Conservation (phyloP, 2,797 vertebrate genomes). For the Schizopygopsis malacanthus region DNA sequence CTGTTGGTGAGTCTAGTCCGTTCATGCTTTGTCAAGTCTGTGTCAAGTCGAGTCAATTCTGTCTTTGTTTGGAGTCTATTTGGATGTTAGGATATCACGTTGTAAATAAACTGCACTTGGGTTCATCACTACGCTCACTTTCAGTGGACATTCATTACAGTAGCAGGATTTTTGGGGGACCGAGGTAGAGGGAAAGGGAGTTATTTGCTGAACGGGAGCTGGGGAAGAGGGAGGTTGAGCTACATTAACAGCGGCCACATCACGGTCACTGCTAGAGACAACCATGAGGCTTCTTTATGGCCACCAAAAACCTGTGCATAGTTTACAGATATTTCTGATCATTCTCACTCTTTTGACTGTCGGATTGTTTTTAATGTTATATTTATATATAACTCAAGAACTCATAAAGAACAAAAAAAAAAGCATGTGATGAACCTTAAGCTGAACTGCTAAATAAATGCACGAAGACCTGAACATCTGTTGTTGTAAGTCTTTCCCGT, state of each 20-base stretch:
- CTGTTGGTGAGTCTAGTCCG: no score
- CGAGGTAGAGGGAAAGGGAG: background rate
- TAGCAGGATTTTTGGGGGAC: background rate
- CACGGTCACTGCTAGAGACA: background rate
- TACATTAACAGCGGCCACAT: slow-evolving; percentile 2
- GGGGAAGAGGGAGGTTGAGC: background rate
- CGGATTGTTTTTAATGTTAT: no score
- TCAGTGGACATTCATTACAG: no score
- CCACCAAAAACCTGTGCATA: background rate
- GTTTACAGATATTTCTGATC: background rate
- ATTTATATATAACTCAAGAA: no score
- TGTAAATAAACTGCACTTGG: no score
- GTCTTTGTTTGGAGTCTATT: no score
- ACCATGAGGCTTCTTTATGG: background rate
- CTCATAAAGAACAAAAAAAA: background rate
- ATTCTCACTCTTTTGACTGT: background rate
- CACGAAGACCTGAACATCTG: background rate
- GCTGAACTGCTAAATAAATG: background rate
- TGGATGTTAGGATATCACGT: no score
- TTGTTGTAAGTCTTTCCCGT: background rate
- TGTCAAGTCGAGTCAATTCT: no score
- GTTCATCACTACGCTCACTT: no score
- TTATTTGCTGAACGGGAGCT: background rate
- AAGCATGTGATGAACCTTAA: background rate
- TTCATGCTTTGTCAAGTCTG: no score